Base-by-base conservation (phyloP, 2,888 invertebrate genomes). In the Kuschelorhynchus macadamiae region DNA sequence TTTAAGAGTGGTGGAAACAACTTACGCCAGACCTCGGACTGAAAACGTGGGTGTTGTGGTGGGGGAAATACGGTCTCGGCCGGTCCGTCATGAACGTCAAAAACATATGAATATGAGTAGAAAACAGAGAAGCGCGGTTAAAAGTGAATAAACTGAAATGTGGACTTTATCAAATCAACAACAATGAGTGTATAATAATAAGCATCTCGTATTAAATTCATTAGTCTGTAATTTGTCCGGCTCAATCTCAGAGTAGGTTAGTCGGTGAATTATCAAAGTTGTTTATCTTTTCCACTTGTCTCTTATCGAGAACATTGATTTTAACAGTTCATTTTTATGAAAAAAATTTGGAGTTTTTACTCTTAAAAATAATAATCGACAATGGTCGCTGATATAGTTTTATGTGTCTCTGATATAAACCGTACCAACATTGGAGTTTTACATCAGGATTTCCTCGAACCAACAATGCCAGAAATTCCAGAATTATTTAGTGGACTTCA, bases 201-300 rank as follows among this genome's bases (percentile, higher is more conserved):
- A n/a, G n/a, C n/a, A n/a, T n/a, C n/a, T n/a, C n/a, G n/a, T n/a
- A n/a, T n/a, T n/a, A n/a, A 57, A 49, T 50, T 57, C 18, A 55
- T 71, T 71, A 61, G 64, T 61, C 16, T 50, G 36, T 56, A 61
- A 64, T 65, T 68, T 67, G 71, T 60, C 64, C 85, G 84, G 81
- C 86, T 87, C 86, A 86, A 85, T 87, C 86, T 87, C 87, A 86
- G 87, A 83, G 86, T 80, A 87, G 87, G 86, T 88, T 87, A 87
- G 85, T 86, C 85, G 84, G 85, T 17, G 46, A 68, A 68, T 67
- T 68, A 60, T 67, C 62, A 42, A 63, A 57, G 30, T 33, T 49
- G 14, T 47, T 67, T 68, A 62, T 57, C 55, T 36, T 36, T 47
- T 17, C 56, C 60, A 64, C 63, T 69, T 56, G 46, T 69, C 64